A percentile compares a stretch with the other conserved stretches of the same genome.
Conservation (phyloP, 2,797 vertebrate species). For the Craterocephalus amniculus region DNA sequence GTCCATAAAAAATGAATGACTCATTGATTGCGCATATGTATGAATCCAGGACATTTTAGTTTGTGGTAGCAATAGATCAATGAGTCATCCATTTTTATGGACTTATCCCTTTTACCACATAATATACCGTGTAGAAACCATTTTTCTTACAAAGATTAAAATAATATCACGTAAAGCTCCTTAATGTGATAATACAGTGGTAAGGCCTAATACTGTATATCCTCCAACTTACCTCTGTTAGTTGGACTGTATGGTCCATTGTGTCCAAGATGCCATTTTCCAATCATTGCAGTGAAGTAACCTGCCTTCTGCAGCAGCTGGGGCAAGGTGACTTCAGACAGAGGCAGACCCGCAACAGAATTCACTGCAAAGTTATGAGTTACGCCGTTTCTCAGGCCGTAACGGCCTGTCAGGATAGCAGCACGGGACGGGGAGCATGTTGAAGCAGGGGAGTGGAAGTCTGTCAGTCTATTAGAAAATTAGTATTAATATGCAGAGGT, state of each 20-base stretch:
- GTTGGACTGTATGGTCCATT: slow-evolving; percentile 85
- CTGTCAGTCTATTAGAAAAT: slow-evolving; percentile 85
- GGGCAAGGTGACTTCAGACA: slow-evolving; percentile 91
- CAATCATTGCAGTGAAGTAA: slow-evolving; percentile 91
- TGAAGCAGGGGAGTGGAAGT: slow-evolving; percentile 95
- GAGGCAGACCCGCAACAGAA: slow-evolving; percentile 90
- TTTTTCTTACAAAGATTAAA: no score
- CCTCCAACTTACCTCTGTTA: slow-evolving; percentile 85
- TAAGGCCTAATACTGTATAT: not conserved
- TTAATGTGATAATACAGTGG: not conserved
- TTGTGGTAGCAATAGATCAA: no score
- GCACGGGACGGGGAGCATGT: slow-evolving; percentile 96
- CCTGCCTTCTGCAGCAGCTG: slow-evolving; percentile 86
- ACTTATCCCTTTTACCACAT: no score
- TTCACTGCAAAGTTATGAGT: slow-evolving; percentile 91
- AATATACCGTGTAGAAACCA: no score
- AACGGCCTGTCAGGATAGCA: slow-evolving; percentile 92
- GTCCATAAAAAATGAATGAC: no score
- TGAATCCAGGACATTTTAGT: no score
- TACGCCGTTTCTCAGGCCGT: slow-evolving; percentile 92
- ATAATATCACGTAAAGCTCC: no score
- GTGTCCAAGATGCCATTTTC: slow-evolving; percentile 98
- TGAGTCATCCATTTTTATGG: no score
- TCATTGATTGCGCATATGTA: no score
- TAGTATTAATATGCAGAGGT: not conserved